These are phyloP conservation scores for Hoplostethus mediterraneus DNA, from an alignment of 2,797 vertebrate genomes.

Conservation along the genomic window DNA sequence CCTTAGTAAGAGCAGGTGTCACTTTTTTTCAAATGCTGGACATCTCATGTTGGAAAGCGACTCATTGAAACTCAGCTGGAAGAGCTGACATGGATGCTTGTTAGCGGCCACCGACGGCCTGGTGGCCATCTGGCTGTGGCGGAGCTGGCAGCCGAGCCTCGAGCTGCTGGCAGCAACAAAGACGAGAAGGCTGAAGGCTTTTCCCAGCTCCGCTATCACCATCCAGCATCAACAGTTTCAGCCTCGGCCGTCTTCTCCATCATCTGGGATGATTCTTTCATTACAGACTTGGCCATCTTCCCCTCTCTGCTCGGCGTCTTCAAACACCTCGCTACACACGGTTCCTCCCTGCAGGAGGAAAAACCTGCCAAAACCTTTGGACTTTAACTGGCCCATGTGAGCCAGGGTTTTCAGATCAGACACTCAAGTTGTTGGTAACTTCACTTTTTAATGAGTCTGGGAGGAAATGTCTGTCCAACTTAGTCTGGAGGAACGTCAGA, in stretches of 20 bases:
- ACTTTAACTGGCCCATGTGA: no score
- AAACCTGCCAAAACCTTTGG: background rate
- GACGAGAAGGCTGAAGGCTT: constrained; percentile 17
- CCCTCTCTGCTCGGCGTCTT: constrained; percentile 17
- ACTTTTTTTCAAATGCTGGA: no score
- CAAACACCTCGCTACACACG: constrained; percentile 4
- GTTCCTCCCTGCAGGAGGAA: constrained; percentile 3
- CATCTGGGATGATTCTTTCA: constrained; percentile 47
- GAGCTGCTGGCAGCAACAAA: constrained; percentile 37
- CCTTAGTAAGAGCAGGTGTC: no score
- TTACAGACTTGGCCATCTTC: constrained; percentile 26
- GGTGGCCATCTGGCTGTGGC: constrained; percentile 45
- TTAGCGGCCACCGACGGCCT: background rate
- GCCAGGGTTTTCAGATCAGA: no score
- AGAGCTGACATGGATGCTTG: background rate
- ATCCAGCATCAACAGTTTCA: background rate
- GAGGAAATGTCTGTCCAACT: no score
- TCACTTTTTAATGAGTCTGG: no score
- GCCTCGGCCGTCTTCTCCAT: background rate
- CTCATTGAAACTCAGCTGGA: no score
- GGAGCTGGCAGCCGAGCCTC: constrained; percentile 33
- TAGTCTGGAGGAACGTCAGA: no score
- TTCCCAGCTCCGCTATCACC: background rate
- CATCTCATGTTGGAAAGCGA: no score
- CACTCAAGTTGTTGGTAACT: no score